Evolutionary conservation across 2,888 invertebrate species (phyloP), one percentile per base, ranked within the genome.

Genomic region (Chrysotoxum bicinctum): DNA sequence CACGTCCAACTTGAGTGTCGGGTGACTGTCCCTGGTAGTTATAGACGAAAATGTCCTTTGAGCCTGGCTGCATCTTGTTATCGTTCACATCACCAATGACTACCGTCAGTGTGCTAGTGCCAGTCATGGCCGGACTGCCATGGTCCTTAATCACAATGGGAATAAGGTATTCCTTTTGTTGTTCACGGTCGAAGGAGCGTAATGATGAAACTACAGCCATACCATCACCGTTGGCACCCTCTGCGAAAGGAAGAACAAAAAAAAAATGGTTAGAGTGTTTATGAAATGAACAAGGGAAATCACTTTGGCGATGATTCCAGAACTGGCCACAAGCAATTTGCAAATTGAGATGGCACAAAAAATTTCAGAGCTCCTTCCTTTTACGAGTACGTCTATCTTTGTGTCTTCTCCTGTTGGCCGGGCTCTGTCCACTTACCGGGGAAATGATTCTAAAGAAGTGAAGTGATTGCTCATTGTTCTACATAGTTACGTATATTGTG

Each of bases 71-170:
- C 98, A 99, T 99, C 93, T 98, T 97, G 92, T 99, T 99, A 91
- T 99, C 99, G 92, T 99, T 99, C 23, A 97, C 96, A 92, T 99
- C 99, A 23, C 99, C 99, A 89, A 99, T 99, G 64, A 98, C 97
- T 30, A 99, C 97, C 0, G 98, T 98, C 43, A 99, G 93, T 0
- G 98, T 98, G 90, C 98, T 98, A 10, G 98, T 98, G 87, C 98
- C 98, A 16, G 98, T 97, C 97, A 98, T 97, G 0, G 97, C 96
- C n/a, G 98, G 98, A 88, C 97, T 97, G 48, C 99, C 98, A 89
- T 97, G 97, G 93, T 99, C 99, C 92, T 97, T 98, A 90, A 99
- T 98, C 26, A 98, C 96, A 89, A 99, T 98, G 1, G 99, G 99
- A 89, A 99, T 97, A 88, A 98, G 94, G 91, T 98, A 98, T 92